These are phyloP conservation scores for Electrophaes corylata DNA, from an alignment of 2,888 invertebrate species.

Conservation along the genomic window DNA sequence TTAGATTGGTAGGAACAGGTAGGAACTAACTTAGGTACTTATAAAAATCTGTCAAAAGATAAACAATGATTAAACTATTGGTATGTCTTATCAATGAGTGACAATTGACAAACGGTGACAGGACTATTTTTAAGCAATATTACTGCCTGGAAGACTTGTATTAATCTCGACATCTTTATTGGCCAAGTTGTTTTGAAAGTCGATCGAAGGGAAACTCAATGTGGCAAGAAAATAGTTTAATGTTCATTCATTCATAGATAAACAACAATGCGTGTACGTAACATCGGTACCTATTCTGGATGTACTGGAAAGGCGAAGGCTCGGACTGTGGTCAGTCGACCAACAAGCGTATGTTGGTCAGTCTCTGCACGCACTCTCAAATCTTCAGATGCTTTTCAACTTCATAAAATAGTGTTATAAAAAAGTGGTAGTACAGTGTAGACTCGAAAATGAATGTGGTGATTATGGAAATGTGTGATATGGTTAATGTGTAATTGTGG, in stretches of 20 bases:
- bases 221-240: conserved; percentile 41
- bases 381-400: conserved; percentile 45
- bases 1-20: no score
- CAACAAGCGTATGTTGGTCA: conserved; percentile 62
- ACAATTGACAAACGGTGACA: no score
- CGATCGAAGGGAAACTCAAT: conserved; percentile 36
- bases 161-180: neutral
- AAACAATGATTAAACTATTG: no score
- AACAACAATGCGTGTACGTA: conserved; percentile 76
- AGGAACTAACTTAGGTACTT: no score
- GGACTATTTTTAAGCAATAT: no score
- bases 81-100: no score
- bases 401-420: conserved; percentile 5
- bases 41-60: no score
- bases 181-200: conserved; percentile 31
- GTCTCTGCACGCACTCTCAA: conserved; percentile 53
- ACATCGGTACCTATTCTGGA: conserved; percentile 50
- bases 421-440: neutral
- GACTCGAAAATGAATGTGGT: neutral
- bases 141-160: neutral
- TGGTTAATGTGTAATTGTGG: conserved; percentile 8
- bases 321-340: conserved; percentile 65
- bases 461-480: conserved; percentile 5
- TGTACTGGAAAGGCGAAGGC: conserved; percentile 31
- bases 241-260: conserved; percentile 69